These are phyloP conservation scores for Zelleria hepariella DNA, from an alignment of 2,888 invertebrate species.

Conservation along the genomic window DNA sequence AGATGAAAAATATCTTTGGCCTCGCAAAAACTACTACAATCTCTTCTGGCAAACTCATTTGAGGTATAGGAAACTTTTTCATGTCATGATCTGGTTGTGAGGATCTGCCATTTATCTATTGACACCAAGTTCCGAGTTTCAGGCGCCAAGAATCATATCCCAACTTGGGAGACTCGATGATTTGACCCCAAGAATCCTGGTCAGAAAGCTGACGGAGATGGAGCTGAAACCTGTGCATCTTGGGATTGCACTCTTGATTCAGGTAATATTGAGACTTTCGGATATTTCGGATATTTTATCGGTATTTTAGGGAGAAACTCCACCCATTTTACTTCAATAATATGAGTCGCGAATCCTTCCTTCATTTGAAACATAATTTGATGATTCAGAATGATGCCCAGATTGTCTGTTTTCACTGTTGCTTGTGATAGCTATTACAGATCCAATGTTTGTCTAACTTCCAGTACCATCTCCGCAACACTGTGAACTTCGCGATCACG, in stretches of 20 bases:
- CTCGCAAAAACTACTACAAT: too few relatives aligned
- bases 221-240: conserved; percentile 51
- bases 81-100: too few relatives aligned
- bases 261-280: conserved; percentile 24
- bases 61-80: too few relatives aligned
- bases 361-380: too few relatives aligned
- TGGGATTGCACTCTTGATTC: conserved; percentile 40
- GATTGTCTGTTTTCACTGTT: not conserved
- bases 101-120: not conserved
- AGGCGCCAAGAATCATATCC: conserved; percentile 47
- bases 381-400: too few relatives aligned
- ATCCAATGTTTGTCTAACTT: conserved; percentile 5
- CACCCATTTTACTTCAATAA: too few relatives aligned
- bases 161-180: conserved; percentile 47
- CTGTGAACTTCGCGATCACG: conserved; percentile 46
- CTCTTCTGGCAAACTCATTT: too few relatives aligned
- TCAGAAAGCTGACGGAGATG: conserved; percentile 36
- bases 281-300: not conserved
- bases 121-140: conserved; percentile 1
- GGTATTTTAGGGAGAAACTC: too few relatives aligned
- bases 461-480: conserved; percentile 53
- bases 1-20: too few relatives aligned
- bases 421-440: not conserved
- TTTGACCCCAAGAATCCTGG: conserved; percentile 40
- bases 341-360: too few relatives aligned